Conservation (phyloP, 2,797 vertebrate species). For the Clarias platycephalus region DNA sequence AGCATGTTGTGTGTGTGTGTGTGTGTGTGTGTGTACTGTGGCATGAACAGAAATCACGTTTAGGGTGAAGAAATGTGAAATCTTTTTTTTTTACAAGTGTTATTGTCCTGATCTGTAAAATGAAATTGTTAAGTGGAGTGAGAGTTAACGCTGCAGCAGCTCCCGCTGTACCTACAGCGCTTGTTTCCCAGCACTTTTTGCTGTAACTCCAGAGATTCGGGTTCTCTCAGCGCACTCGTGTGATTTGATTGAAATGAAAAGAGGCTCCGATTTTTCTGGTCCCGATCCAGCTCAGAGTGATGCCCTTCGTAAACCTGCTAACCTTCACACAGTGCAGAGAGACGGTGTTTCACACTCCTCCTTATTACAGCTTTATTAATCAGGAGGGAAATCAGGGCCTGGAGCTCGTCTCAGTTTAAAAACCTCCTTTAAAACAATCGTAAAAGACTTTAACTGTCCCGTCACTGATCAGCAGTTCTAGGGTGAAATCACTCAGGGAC, state of each 20-base stretch:
- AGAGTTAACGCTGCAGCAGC: constrained; percentile 13
- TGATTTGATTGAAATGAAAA: constrained; percentile 8
- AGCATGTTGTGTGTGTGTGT: not conserved
- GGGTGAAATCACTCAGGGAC: constrained; percentile 6
- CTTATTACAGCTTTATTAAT: constrained; percentile 53
- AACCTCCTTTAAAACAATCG: constrained; percentile 43
- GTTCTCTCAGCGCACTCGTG: not conserved
- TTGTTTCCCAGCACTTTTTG: not conserved
- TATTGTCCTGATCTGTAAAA: not conserved
- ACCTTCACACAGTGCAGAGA: constrained; percentile 37
- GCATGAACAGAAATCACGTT: not conserved
- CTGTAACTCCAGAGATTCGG: not conserved
- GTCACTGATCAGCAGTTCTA: constrained; percentile 32
- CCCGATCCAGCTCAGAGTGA: not conserved
- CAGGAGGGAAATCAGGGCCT: constrained; percentile 50
- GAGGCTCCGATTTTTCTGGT: not conserved
- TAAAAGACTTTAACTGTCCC: constrained; percentile 47
- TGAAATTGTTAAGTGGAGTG: not conserved
- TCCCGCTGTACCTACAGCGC: not conserved
- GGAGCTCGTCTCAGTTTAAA: constrained; percentile 41
- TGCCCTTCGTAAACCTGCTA: constrained; percentile 40
- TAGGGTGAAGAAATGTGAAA: not conserved
- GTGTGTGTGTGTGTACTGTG: too few species aligned
- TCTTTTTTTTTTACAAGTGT: not conserved
- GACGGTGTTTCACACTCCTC: constrained; percentile 32